Conservation (phyloP, 2,888 invertebrate species). For the Neoaliturus tenellus region DNA sequence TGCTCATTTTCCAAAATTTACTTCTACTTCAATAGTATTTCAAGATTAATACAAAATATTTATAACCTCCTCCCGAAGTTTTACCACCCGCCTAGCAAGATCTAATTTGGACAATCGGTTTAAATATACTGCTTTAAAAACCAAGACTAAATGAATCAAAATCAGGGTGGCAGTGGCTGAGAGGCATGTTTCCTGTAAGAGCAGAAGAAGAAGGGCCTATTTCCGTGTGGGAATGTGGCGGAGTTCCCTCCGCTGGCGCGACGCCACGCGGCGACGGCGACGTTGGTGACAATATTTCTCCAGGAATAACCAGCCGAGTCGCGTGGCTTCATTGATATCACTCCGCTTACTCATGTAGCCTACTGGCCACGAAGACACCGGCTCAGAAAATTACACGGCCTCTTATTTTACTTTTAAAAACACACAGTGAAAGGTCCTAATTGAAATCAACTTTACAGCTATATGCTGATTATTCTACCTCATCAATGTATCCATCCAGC, state of each 20-base stretch:
- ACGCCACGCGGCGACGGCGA: background rate
- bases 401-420: too few species aligned
- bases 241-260: conserved; percentile 14
- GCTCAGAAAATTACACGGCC: background rate
- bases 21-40: too few species aligned
- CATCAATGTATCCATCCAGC: too few species aligned
- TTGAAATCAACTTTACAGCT: too few species aligned
- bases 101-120: conserved; percentile 2
- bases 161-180: conserved; percentile 26
- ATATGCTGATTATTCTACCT: too few species aligned
- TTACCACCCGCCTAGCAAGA: background rate
- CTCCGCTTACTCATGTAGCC: background rate
- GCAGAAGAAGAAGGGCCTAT: conserved; percentile 19
- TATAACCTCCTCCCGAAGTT: background rate
- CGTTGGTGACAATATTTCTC: conserved; percentile 24
- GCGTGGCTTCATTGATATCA: background rate
- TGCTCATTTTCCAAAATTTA: too few species aligned
- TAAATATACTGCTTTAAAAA: conserved; percentile 15
- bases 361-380: background rate
- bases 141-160: conserved; percentile 33
- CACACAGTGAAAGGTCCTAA: too few species aligned
- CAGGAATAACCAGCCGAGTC: background rate
- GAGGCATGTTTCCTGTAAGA: conserved; percentile 27
- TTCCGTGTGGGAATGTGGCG: conserved; percentile 35
- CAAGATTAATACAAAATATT: too few species aligned